phyloP scores from a whole-genome alignment of 2,113 vertebrate species.

The Indicator indicator region DNA sequence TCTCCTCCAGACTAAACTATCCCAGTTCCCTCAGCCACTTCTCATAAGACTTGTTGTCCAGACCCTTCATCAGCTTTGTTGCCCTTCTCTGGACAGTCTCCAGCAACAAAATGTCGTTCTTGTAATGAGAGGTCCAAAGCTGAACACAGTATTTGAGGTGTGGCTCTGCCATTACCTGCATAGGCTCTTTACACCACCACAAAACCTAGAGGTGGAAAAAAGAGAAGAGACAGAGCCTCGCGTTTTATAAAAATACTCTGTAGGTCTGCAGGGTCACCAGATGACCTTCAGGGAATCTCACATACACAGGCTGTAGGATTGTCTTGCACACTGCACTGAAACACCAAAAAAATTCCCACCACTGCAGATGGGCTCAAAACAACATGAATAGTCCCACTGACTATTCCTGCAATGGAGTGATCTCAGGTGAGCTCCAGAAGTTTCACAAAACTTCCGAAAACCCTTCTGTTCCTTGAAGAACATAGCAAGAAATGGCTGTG shows the following conservation, averaged over 20 bases:
- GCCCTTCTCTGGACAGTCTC: too few species aligned
- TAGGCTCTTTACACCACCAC: background rate
- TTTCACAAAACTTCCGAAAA: background rate
- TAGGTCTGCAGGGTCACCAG: background rate
- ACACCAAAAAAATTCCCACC: background rate
- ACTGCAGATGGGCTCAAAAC: background rate
- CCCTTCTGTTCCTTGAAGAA: background rate
- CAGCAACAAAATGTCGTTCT: too few species aligned
- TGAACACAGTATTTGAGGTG: too few species aligned
- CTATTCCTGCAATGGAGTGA: background rate
- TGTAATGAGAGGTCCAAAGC: too few species aligned
- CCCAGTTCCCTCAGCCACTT: too few species aligned
- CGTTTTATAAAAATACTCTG: background rate
- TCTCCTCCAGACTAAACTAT: too few species aligned
- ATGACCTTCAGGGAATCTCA: background rate
- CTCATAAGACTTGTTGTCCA: too few species aligned
- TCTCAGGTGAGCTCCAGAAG: background rate
- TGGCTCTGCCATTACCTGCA: background rate
- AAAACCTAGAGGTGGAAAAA: background rate
- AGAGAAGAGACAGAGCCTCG: background rate
- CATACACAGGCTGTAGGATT: accelerated
- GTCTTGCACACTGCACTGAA: background rate
- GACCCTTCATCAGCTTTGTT: too few species aligned
- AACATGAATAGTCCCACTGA: background rate
- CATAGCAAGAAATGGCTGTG: background rate